Evolutionary conservation across 2,113 vertebrate species (phyloP).

Genomic region (Notarius lentiginosus): DNA sequence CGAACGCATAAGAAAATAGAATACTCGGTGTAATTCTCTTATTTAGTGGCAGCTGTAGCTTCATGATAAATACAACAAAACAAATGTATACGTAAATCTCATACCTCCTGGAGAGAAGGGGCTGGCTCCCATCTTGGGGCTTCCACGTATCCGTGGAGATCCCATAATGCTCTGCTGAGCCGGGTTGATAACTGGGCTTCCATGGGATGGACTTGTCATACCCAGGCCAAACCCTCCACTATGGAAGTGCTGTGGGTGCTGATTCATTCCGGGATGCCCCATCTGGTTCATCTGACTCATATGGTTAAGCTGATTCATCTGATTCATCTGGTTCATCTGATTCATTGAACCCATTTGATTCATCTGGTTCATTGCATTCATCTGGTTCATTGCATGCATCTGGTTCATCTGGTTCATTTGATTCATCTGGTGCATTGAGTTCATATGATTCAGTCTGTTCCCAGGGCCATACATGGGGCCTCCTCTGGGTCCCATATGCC

Average conservation of each 20-base stretch:
- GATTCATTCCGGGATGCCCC: slow-evolving; percentile 70
- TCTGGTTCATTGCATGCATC: slow-evolving; percentile 43
- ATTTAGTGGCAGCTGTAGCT: background rate
- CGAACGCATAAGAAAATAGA: background rate
- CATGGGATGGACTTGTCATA: slow-evolving; percentile 87
- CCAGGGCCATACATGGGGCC: slow-evolving; percentile 61
- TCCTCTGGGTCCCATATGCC: slow-evolving; percentile 69
- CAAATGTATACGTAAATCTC: background rate
- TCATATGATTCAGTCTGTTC: slow-evolving; percentile 63
- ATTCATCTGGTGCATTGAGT: slow-evolving; percentile 55
- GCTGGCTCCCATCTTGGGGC: slow-evolving; percentile 89
- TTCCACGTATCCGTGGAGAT: slow-evolving; percentile 87
- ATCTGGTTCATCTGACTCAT: slow-evolving; percentile 64
- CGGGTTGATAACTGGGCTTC: slow-evolving; percentile 82
- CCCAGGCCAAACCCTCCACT: slow-evolving; percentile 80
- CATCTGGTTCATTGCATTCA: slow-evolving; percentile 39
- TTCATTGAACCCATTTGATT: slow-evolving; percentile 52
- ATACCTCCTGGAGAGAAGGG: slow-evolving; percentile 95
- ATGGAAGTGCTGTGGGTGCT: slow-evolving; percentile 83
- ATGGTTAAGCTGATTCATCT: slow-evolving; percentile 40
- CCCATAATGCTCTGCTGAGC: slow-evolving; percentile 86
- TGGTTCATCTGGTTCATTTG: slow-evolving; percentile 54
- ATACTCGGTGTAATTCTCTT: background rate
- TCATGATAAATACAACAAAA: background rate
- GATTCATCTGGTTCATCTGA: slow-evolving; percentile 61